Evolutionary conservation across 2,797 vertebrate species (phyloP), one percentile per base, ranked within the genome.

Genomic region (Dipus sagitta): DNA sequence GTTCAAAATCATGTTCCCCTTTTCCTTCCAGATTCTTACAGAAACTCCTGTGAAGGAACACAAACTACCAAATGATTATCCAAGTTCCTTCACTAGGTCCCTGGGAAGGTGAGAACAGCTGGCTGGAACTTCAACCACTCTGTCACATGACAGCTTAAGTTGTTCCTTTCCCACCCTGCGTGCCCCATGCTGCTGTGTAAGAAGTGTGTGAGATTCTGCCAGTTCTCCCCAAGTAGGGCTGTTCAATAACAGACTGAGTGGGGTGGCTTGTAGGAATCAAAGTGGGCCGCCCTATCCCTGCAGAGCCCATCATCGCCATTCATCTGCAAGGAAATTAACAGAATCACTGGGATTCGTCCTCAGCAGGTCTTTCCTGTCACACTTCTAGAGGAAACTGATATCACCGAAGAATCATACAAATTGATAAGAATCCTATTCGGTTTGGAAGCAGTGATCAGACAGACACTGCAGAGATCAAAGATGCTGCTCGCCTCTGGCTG

Each of bases 251-350:
- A 30, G 38, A 26, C 82, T 30, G 32, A 52, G 26, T 10, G 17
- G 30, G 30, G 28, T 3, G 13, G 11, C 71, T 70, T 26, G 54
- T 23, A 5, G 52, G 72, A 71, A 34, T 10, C 64, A 6, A 9
- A 24, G 47, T 42, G 60, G n/a, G 13, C 54, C 54, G 3, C 3
- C 2, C 0, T 7, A 17, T 10, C 47, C 7, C 2, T 5, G 7
- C 21, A 24, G 21, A 78, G 24, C n/a, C 30, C n/a, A 38, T 2
- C 18, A 7, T 14, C 13, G 18, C 6, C 6, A 18, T 5, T 60
- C 60, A 34, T 38, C 52, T 38, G 21, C 52, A 75, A 14, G 47
- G 58, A 86, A 65, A 34, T n/a, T 32, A 68, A 58, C 17, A 11
- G 28, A 64, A 70, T 67, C 15, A 14, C 54, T 58, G 83, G 24